These are phyloP conservation scores for Arvicanthis niloticus DNA, from an alignment of 2,113 vertebrate species.

Conservation along the genomic window DNA sequence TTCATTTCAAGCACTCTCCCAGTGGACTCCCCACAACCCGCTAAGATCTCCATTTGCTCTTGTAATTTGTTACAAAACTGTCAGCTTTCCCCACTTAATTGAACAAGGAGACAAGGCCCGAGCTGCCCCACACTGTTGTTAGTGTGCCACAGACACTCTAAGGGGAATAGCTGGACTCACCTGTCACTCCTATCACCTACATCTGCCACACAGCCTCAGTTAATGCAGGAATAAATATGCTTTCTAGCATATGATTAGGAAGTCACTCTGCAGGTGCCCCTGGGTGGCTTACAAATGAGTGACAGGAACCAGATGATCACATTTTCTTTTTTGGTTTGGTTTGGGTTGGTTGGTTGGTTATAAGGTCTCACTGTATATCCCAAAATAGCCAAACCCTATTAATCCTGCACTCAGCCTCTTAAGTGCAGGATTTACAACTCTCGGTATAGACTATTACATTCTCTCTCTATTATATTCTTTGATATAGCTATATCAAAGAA, in stretches of 20 bases:
- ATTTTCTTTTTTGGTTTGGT: not conserved
- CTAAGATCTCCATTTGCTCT: not conserved
- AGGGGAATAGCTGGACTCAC: accelerated
- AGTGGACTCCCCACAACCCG: not conserved
- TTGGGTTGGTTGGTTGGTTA: not conserved
- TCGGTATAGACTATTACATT: not conserved
- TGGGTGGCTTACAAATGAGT: not conserved
- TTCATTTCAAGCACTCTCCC: not conserved
- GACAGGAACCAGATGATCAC: not conserved
- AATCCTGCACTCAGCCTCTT: not conserved
- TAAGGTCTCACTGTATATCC: not conserved
- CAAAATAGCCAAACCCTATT: not conserved
- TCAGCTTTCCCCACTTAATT: no score
- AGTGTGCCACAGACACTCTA: not conserved
- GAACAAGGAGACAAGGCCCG: not conserved
- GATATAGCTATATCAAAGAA: no score
- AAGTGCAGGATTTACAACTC: not conserved
- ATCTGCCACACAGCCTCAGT: accelerated
- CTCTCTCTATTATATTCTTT: no score
- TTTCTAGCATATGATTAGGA: not conserved
- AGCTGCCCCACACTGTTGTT: not conserved
- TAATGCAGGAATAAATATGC: not conserved
- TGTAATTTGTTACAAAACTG: not conserved
- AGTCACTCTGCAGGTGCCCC: not conserved
- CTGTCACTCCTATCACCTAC: accelerated